Percentiles rank a stretch among this genome's conserved stretches.
phyloP scores from a whole-genome alignment of 2,113 vertebrate species.

The Loxodonta africana region DNA sequence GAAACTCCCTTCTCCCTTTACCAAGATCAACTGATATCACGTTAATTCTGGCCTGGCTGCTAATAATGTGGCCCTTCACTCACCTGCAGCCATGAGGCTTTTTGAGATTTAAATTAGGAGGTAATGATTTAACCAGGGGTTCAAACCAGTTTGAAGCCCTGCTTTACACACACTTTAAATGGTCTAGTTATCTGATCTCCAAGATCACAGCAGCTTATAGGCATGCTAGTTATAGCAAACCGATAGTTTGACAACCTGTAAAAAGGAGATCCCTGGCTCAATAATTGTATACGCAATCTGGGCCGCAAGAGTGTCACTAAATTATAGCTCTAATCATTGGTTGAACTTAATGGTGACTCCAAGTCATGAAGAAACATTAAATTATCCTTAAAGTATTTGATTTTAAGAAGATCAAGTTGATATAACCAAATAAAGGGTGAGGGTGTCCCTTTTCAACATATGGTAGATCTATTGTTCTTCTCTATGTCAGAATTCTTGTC shows the following conservation, averaged over 20 bases:
- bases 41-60: too few species aligned
- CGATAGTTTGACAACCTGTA: not conserved
- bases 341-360: not conserved
- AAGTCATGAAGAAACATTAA: not conserved
- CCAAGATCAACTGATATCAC: too few species aligned
- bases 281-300: not conserved
- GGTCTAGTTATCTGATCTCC: not conserved
- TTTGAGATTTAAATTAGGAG: too few species aligned
- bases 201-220: not conserved
- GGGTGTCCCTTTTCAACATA: not conserved
- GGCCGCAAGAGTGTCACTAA: not conserved
- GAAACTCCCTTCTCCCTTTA: too few species aligned
- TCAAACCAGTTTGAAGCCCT: too few species aligned
- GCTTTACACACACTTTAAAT: not conserved
- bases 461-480: not conserved
- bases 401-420: not conserved
- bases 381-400: not conserved
- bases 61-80: too few species aligned
- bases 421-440: not conserved
- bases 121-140: too few species aligned
- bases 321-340: not conserved
- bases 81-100: too few species aligned
- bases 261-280: not conserved
- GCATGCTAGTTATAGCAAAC: not conserved
- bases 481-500: not conserved